Evolutionary conservation across 2,888 invertebrate species (phyloP), one percentile per base, ranked within the genome.

Genomic region (Hirtodrosophila alboralis): DNA sequence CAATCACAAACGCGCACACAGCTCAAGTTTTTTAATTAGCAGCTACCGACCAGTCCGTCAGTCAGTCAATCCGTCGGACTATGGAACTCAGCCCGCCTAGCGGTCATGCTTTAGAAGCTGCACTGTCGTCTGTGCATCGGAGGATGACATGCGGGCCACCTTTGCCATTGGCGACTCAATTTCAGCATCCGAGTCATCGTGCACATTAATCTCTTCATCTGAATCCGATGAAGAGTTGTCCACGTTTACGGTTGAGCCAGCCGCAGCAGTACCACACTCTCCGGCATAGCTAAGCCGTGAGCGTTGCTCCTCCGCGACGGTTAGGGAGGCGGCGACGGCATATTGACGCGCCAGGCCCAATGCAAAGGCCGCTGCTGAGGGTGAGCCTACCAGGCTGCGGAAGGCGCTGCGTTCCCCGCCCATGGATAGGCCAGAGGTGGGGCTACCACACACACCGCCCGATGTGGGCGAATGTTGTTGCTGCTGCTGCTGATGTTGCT

Each of bases 381-480:
- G 93, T 8, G 81, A 83, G 10, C 92, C 93, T 47, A 94, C 93
- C 72, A 96, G 92, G 14, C 95, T 94, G 78, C 95, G 95, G 91
- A 96, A 96, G 28, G 96, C 96, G 91, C 96, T 96, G 92, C 96
- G 95, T 91, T 96, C 96, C 90, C 96, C 96, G 89, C 96, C 96
- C 95, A 96, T 96, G 81, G 92, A 91, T 80, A 91, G 91, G 16
- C 73, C 53, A 26, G 80, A 63, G 52, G 59, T 86, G 27, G 85
- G 83, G 47, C 74, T 69, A 68, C 77, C 71, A 10, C 68, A 68
- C 51, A 74, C 57, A 31, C 74, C 65, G 5, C 47, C 56, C 1
- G 59, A 63, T 2, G 65, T 75, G 10, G 77, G 77, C 37, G 87
- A 73, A 23, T 78, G 74, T 45, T 77, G 74, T 3, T 79, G 81